Evolutionary conservation across 2,888 invertebrate species (phyloP), one percentile per base, ranked within the genome.

Genomic region (Trissoscelio sp.): DNA sequence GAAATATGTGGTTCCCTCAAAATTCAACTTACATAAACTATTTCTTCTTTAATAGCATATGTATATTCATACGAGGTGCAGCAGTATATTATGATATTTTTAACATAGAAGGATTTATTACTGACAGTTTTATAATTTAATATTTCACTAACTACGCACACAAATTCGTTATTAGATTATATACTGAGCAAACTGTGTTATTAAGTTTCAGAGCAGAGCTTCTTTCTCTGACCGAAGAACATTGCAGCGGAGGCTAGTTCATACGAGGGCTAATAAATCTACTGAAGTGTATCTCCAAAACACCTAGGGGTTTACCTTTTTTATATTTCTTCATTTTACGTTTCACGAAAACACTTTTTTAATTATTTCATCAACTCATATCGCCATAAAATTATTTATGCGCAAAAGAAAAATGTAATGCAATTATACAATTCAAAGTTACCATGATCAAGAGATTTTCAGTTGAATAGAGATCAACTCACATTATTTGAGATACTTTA

Each of bases 301-400:
- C 62, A 64, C 73, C 42, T 62, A 42, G 42, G 34, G 34, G 42
- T 72, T 60, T 48, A 51, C 69, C 14, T 70, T 80, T 81, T 64
- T 46, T 20, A 6, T 12, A 7, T 16, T 77, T 75, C 79, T 67
- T 81, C n/a, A n/a, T 83, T 84, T 81, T 85, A 16, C 20, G 44
- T 86, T 85, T 79, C 83, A 72, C 55, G 73, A 55, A 31, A 64
- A 74, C 80, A 81, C 74, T 64, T 77, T 75, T 82, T 81, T 37
- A 57, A 57, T 57, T 57, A 46, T 62, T 16, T 62, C n/a, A 62
- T 62, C 20, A 62, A 46, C 31, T 28, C n/a, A 9, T 46, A n/a
- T 16, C 16, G 42, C 12, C 42, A 2, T 1, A 42, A 42, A 12
- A 42, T 42, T 42, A 2, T 42, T 14, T 42, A 14, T 4, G 34